Evolutionary conservation across 2,888 invertebrate genomes (phyloP), one percentile per base, ranked within the genome.

Genomic region (Zaprionus obscuricornis): DNA sequence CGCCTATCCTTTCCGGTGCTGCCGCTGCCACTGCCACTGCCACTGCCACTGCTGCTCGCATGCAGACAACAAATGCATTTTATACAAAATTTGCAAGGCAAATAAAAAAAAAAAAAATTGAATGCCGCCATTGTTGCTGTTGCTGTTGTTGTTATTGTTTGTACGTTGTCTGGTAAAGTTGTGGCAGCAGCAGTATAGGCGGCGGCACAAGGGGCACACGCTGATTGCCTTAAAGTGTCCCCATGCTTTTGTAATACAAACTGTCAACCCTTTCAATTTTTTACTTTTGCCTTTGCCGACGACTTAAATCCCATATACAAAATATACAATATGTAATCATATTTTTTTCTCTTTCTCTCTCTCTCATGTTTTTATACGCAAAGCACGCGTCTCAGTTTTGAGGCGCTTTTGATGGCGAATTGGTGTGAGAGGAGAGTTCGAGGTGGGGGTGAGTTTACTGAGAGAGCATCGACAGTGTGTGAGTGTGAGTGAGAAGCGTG

Each of bases 51-150:
- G 16, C 3, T 36, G n/a, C 39, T 70, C 37, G 59, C 65, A 54
- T 69, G 69, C 74, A 76, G 79, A 78, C 82, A 83, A 82, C 71
- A 68, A 83, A 79, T 78, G 78, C 78, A 78, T 79, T 78, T 78
- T 74, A 78, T 74, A 74, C 56, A 43, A 66, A 82, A 83, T 78
- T 78, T 82, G 83, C 79, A 78, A 82, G 78, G 78, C 76, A 78
- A 78, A 78, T 78, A 82, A 66, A 66, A 65, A 66, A 66, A 66
- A 64, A 64, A 76, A 76, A 78, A 83, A 78, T 79, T 79, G 76
- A 83, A 78, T 76, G 74, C 65, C 65, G 79, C 47, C 63, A 55
- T 43, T 50, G 51, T 37, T 45, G 55, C 34, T 52, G 49, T n/a
- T 27, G 42, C 46, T 54, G 56, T 47, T 45, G 33, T 22, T 63